Conservation (phyloP, 2,888 invertebrate genomes). For the Scaptomyza parva region DNA sequence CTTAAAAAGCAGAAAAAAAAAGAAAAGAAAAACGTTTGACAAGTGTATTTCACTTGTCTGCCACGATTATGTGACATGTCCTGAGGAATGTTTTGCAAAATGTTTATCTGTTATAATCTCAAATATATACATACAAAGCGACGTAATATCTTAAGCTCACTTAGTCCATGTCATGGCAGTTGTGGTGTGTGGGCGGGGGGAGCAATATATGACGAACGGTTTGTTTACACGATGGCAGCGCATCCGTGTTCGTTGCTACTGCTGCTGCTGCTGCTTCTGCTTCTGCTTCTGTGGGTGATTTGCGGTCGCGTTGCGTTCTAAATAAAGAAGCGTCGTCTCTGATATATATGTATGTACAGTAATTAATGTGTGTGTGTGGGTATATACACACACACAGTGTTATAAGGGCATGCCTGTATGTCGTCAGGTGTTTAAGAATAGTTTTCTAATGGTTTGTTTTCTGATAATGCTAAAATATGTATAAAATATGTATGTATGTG, state of each 20-base stretch:
- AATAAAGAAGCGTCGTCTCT: constrained; percentile 58
- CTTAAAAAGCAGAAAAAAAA: neutral
- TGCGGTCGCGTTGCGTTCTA: constrained; percentile 68
- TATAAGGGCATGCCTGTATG: constrained; percentile 41
- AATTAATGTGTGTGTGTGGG: neutral
- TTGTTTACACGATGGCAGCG: constrained; percentile 62
- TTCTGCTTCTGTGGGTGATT: constrained; percentile 56
- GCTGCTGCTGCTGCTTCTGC: constrained; percentile 1
- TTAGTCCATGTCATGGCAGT: constrained; percentile 45
- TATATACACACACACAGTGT: constrained; percentile 1
- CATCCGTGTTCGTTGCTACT: constrained; percentile 35
- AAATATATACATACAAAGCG: neutral
- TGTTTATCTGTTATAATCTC: constrained; percentile 33
- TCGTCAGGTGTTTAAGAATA: constrained; percentile 76
- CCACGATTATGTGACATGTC: constrained; percentile 14
- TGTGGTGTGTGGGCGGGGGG: constrained; percentile 49
- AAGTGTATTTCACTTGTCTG: constrained; percentile 22
- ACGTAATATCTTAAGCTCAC: constrained; percentile 60
- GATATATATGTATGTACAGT: constrained; percentile 13
- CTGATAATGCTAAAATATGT: constrained; percentile 51
- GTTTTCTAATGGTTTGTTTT: constrained; percentile 66
- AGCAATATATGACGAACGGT: constrained; percentile 56
- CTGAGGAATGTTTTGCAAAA: constrained; percentile 23
- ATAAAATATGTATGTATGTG: neutral
- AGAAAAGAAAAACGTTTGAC: neutral